Percentiles rank a stretch among this genome's conserved stretches.
Evolutionary conservation across 2,797 vertebrate genomes (phyloP).

Genomic region (Pangasius djambal): DNA sequence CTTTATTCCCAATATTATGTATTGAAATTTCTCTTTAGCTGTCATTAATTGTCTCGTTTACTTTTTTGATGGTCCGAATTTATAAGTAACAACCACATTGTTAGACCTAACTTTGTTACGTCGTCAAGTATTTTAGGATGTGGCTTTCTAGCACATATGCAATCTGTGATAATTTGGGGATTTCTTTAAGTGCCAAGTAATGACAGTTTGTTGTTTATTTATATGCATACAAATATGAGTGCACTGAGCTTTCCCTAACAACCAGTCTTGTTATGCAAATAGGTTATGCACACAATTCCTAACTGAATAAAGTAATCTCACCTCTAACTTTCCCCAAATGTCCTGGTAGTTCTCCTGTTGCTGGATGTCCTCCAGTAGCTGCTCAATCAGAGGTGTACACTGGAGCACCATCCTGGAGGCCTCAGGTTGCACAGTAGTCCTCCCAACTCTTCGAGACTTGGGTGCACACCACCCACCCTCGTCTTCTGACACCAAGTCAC

Average conservation of each 20-base stretch:
- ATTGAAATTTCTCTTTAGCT: background rate
- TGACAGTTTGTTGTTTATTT: background rate
- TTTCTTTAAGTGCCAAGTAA: background rate
- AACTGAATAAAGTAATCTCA: constrained; percentile 62
- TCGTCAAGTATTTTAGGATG: background rate
- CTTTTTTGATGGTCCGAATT: background rate
- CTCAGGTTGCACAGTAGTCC: constrained; percentile 45
- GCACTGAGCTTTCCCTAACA: background rate
- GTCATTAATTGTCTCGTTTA: background rate
- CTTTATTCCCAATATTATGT: background rate
- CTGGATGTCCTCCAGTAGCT: constrained; percentile 88
- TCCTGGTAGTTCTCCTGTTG: constrained; percentile 86
- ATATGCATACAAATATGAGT: background rate
- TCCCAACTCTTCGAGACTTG: constrained; percentile 57
- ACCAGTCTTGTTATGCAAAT: background rate
- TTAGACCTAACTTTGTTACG: background rate
- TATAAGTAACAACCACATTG: background rate
- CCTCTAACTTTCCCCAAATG: constrained; percentile 94
- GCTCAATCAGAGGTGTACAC: constrained; percentile 77
- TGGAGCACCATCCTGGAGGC: constrained; percentile 61
- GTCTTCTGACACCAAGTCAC: constrained; percentile 88
- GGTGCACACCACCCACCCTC: constrained; percentile 67
- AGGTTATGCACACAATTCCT: background rate
- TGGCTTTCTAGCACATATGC: background rate
- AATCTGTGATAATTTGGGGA: background rate